phyloP scores from a whole-genome alignment of 2,888 invertebrate genomes.

The Eupithecia subfuscata region DNA sequence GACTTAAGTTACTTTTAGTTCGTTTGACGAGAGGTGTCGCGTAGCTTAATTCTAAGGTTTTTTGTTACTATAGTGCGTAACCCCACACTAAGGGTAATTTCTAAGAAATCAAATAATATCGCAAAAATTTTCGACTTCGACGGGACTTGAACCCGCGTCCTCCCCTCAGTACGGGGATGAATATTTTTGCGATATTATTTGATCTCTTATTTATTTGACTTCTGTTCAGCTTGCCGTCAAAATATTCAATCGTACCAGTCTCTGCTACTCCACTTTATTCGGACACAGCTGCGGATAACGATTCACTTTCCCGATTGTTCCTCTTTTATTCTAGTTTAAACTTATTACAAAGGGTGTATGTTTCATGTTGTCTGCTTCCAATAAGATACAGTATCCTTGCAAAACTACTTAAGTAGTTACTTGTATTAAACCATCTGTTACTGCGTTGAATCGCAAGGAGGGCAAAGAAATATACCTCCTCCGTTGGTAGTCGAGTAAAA shows the following conservation, averaged over 20 bases:
- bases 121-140: too few relatives aligned
- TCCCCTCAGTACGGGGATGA: too few relatives aligned
- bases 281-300: conserved; percentile 38
- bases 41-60: too few relatives aligned
- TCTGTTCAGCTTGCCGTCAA: conserved; percentile 25
- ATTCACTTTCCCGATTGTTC: conserved; percentile 32
- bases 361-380: conserved; percentile 4
- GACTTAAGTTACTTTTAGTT: too few relatives aligned
- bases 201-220: background rate
- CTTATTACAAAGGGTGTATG: conserved; percentile 18
- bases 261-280: conserved; percentile 26
- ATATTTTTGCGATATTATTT: too few relatives aligned
- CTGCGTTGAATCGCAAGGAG: background rate
- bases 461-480: background rate
- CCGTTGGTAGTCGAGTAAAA: background rate
- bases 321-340: conserved; percentile 29
- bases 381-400: conserved; percentile 4
- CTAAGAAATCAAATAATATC: too few relatives aligned
- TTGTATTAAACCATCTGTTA: conserved; percentile 2
- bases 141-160: too few relatives aligned
- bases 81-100: too few relatives aligned
- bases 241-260: conserved; percentile 34
- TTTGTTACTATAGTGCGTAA: too few relatives aligned
- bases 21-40: too few relatives aligned
- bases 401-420: background rate